Evolutionary conservation across 2,113 vertebrate species (phyloP), one percentile per base, ranked within the genome.

Genomic region (Accipiter virgatus): DNA sequence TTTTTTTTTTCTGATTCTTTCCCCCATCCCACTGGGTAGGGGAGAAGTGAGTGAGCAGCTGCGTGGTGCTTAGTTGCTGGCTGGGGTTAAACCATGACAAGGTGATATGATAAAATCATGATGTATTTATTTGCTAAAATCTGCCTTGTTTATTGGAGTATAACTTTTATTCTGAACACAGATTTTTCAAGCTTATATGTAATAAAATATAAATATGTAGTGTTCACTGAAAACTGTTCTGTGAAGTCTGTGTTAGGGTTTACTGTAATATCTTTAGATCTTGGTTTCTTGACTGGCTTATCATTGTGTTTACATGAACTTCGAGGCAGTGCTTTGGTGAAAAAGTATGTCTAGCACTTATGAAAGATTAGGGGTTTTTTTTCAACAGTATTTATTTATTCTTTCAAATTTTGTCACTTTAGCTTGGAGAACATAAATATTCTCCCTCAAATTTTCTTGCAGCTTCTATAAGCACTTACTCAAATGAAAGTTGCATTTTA

Each of bases 331-430:
- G 27, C 19, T 40, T 87, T 79, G 20, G 27, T 77, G 72, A 58
- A 86, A 83, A 80, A n/a, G 58, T 56, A 45, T 13, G 7, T 38
- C 15, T 52, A 38, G 11, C 22, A 48, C 14, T 86, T 88, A 18
- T 0, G 6, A 45, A 82, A 29, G 25, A 10, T 40, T 43, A 42
- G 6, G 31, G 11, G 0, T 0, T 10, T 36, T 68, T 67, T 61
- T 68, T 34, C 4, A 56, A 19, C 27, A 36, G 16, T 70, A 34
- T 43, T 90, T 40, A 34, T 48, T 43, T 93, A 6, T 75, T 50
- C 20, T 63, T 62, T 43, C 8, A 29, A 66, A 25, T 66, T 36
- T 70, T 83, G 21, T 86, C 40, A 26, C 10, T 87, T 81, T 32
- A 48, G 42, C 14, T 74, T 89, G 25, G 65, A 80, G 53, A 80